Percentiles rank a stretch among this genome's conserved stretches.
phyloP scores from a whole-genome alignment of 2,113 vertebrate genomes.

The Zapornia atra region DNA sequence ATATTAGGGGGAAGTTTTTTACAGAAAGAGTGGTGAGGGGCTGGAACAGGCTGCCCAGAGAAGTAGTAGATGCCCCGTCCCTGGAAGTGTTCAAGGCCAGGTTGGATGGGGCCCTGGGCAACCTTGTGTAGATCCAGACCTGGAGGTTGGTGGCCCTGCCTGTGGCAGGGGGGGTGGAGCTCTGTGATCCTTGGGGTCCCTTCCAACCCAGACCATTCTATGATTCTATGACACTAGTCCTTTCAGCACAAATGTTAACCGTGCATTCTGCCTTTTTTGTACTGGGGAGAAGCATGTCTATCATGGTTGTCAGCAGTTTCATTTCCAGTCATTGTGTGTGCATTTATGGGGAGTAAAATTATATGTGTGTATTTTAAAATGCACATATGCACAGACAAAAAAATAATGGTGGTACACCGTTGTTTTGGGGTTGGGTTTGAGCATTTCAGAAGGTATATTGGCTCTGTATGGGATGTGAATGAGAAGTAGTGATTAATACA shows the following conservation, averaged over 20 bases:
- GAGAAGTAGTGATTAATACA: neutral
- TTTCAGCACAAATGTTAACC: neutral
- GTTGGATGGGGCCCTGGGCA: no score
- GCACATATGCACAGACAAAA: neutral
- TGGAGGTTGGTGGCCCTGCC: no score
- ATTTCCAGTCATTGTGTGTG: neutral
- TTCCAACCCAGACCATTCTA: no score
- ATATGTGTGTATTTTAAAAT: neutral
- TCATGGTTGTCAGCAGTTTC: fast-evolving
- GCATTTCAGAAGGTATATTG: neutral
- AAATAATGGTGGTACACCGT: neutral
- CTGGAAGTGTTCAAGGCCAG: no score
- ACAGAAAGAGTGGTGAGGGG: no score
- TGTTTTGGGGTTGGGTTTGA: neutral
- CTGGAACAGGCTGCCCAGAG: no score
- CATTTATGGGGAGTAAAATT: neutral
- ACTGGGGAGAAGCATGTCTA: neutral
- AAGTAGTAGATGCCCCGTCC: no score
- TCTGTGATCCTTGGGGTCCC: no score
- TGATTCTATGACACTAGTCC: neutral
- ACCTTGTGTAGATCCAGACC: no score
- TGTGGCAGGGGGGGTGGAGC: no score
- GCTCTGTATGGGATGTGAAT: neutral
- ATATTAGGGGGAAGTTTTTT: no score
- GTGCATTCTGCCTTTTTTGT: neutral